A percentile compares a stretch with the other conserved stretches of the same genome.
phyloP scores from a whole-genome alignment of 2,113 vertebrate genomes.

The Chrysemys picta region DNA sequence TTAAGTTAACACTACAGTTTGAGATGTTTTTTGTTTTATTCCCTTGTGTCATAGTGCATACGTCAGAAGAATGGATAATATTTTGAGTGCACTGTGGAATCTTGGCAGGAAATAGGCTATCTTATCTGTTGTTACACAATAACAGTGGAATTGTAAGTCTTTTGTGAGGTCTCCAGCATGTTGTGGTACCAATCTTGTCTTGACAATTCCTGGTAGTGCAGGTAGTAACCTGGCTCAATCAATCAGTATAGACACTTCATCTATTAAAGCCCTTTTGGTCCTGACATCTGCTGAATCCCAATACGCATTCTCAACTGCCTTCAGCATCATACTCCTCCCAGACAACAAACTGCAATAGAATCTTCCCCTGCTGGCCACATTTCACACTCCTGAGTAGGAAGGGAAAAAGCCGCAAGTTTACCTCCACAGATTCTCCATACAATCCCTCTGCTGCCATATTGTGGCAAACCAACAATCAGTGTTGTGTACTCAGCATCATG shows the following conservation, averaged over 20 bases:
- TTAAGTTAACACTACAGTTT: not conserved
- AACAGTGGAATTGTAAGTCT: not conserved
- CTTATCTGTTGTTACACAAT: not conserved
- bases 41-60: not conserved
- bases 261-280: rapidly evolving
- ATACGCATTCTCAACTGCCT: rapidly evolving
- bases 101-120: not conserved
- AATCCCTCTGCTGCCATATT: not conserved
- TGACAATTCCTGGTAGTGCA: not conserved
- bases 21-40: not conserved
- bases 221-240: not conserved
- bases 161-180: not conserved
- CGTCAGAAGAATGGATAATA: not conserved
- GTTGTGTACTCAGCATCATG: not conserved
- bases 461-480: not conserved
- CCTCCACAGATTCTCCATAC: not conserved
- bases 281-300: rapidly evolving
- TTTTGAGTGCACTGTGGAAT: not conserved
- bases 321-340: not conserved
- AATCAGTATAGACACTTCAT: not conserved
- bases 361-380: not conserved
- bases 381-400: not conserved
- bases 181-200: not conserved
- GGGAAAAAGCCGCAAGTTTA: not conserved
- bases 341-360: not conserved